Evolutionary conservation across 2,113 vertebrate species (phyloP), one percentile per base, ranked within the genome.

Genomic region (Dicerorhinus sumatrensis): DNA sequence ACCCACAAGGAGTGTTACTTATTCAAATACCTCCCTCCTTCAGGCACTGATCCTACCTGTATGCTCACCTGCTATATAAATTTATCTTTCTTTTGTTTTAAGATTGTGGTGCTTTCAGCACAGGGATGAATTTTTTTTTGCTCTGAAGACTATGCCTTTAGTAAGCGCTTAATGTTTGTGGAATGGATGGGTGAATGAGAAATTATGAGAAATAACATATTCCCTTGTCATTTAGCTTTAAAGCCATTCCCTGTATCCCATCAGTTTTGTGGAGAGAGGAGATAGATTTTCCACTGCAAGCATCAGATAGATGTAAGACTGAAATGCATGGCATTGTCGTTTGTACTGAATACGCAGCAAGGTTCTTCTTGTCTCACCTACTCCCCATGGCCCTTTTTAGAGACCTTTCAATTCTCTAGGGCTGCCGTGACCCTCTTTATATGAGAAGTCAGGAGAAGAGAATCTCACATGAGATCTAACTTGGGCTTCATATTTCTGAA

Each of bases 11-110:
- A 95, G 31, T 25, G n/a, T 63, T 72, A 21, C 48, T 91, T 92
- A 63, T 14, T 87, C 46, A 91, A 27, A 79, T 63, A 85, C 4
- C 9, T 16, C 1, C 4, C 62, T 81, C 9, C 77, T 62, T 88
- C 54, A 70, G 76, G 31, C 25, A 70, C 1, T 73, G 70, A 67
- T 91, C 62, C 54, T 72, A 36, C 72, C 56, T 90, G 9, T 84
- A 7, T 94, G 62, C 33, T 86, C 46, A 89, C 18, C 51, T 70
- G 16, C 46, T 80, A 62, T 77, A 18, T 60, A 89, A 27, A 31
- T 89, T 36, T 67, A 39, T 73, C 77, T 91, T 36, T 94, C n/a
- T 94, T 48, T 90, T 8, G 13, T 90, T 81, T 89, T 85, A 85
- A 92, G 58, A 76, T 14, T 86, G 27, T 87, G 36, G 12, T 82